Base-by-base conservation (phyloP, 2,888 invertebrate species). In the Xestia ashworthii region DNA sequence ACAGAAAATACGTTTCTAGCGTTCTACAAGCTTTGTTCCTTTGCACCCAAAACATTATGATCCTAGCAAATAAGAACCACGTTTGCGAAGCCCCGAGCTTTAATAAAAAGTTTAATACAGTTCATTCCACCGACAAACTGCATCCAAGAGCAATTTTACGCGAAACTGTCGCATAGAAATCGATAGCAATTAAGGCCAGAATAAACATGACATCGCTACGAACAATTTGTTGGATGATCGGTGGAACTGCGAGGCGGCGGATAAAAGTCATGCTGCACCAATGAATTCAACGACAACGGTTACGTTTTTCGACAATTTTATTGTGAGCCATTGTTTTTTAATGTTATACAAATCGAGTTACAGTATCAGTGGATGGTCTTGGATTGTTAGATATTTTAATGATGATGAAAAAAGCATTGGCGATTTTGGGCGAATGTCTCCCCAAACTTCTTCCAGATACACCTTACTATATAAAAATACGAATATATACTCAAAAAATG, bases 1-100 rank as follows among this genome's bases (percentile, higher is more conserved):
- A 65, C 66, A 71, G 75, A 71, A 85, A 80, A 67, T 66, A 72
- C 53, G 60, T 70, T 55, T 62, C 41, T 55, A 71, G 71, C 67
- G 48, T 25, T 76, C 46, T 71, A 68, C 55, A 66, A 60, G 38
- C 32, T 22, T 60, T 44, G 32, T 76, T 69, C 44, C 69, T 65
- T 71, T 77, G 14, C 9, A 72, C 44, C 46, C 9, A 44, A 68
- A 32, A 73, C 44, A 73, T 73, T 72, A 62, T 65, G 32, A 71
- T 79, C 48, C 50, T 41, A n/a, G n/a, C 38, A 72, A 44, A 16
- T 53, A 84, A 76, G 25, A 53, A 25, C 41, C 48, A 19, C 1
- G 16, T 38, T 71, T 62, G n/a, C n/a, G 25, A 32, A 25, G 19
- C 25, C 0, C 25, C 8, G 6, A 53, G 44, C 16, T 71, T 53